Evolutionary conservation across 2,888 invertebrate species (phyloP).

Genomic region (Uloborus plumipes): DNA sequence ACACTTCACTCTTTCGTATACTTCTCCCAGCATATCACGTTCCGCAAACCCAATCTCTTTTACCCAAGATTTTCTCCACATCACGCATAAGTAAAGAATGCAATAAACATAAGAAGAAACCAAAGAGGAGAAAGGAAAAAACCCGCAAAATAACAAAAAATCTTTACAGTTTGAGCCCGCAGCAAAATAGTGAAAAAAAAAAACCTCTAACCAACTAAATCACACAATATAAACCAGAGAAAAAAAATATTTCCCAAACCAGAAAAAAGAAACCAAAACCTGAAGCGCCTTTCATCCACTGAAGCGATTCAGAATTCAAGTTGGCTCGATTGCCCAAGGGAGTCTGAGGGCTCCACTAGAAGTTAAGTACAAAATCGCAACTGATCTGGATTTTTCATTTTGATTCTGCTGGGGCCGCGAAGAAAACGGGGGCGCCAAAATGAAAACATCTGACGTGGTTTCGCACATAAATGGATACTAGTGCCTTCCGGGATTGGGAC

Average conservation of each 20-base stretch:
- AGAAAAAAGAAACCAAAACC: no score
- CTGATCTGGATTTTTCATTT: slow-evolving; percentile 63
- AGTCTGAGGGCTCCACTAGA: slow-evolving; percentile 1
- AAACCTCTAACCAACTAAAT: slow-evolving; percentile 47
- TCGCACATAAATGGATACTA: slow-evolving; percentile 51
- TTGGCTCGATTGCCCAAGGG: neutral
- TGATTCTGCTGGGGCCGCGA: slow-evolving; percentile 36
- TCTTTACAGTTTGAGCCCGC: neutral
- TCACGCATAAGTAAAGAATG: no score
- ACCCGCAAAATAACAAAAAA: no score
- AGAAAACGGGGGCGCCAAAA: slow-evolving; percentile 5
- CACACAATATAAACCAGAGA: slow-evolving; percentile 34
- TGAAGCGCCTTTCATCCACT: no score
- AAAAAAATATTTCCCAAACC: neutral
- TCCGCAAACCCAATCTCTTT: no score
- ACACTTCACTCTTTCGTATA: no score
- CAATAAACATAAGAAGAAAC: no score
- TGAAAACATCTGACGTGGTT: slow-evolving; percentile 36
- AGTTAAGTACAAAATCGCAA: slow-evolving; percentile 52
- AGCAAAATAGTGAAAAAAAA: neutral
- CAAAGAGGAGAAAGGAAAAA: no score
- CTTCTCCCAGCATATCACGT: no score
- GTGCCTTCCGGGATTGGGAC: slow-evolving; percentile 36
- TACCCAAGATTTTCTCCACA: no score
- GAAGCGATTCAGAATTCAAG: no score